A percentile compares a stretch with the other conserved stretches of the same genome.
Evolutionary conservation across 2,113 vertebrate species (phyloP).

Genomic region (Clarias gariepinus): DNA sequence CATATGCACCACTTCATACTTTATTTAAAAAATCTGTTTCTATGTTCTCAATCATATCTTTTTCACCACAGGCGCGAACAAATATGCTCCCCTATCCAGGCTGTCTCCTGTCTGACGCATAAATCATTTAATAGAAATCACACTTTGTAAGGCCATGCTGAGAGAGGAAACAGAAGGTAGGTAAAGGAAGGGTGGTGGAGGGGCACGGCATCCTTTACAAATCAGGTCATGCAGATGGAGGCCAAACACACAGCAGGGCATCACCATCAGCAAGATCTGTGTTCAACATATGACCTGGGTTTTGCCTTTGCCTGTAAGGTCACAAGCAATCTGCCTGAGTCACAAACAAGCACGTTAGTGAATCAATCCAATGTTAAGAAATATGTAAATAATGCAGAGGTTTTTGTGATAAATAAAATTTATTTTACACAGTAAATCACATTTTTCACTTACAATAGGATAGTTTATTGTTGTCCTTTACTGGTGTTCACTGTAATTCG

Average conservation of each 20-base stretch:
- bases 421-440: neutral
- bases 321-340: neutral
- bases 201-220: conserved; percentile 28
- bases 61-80: neutral
- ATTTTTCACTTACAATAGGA: neutral
- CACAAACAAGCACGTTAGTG: neutral
- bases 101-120: neutral
- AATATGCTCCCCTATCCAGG: neutral
- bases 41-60: neutral
- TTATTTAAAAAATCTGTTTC: neutral
- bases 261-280: conserved; percentile 31
- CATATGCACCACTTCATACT: neutral
- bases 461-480: neutral
- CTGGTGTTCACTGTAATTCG: neutral
- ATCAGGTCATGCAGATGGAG: conserved; percentile 14
- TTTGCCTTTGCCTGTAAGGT: conserved; percentile 18
- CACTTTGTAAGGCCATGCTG: neutral
- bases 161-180: conserved; percentile 22
- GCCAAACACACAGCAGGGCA: conserved; percentile 23
- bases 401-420: neutral
- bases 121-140: conserved; percentile 12
- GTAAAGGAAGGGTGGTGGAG: conserved; percentile 18
- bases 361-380: neutral
- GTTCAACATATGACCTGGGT: conserved; percentile 27
- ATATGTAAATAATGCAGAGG: too few relatives aligned